Percentiles rank a stretch among this genome's conserved stretches.
Evolutionary conservation across 2,888 invertebrate genomes (phyloP).

Genomic region (Hipparchia sbordonii): DNA sequence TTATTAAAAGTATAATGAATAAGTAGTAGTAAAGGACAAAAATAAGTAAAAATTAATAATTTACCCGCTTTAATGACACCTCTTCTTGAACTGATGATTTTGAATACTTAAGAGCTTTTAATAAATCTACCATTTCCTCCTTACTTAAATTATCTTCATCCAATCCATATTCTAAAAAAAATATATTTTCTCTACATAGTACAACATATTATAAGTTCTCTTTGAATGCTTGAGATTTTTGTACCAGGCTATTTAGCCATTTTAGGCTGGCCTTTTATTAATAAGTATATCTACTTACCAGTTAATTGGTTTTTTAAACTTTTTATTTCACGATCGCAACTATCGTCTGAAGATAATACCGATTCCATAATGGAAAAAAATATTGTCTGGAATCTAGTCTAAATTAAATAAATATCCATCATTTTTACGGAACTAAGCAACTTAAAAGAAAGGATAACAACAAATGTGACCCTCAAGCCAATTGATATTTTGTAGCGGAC

Average conservation of each 20-base stretch:
- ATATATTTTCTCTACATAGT: neutral
- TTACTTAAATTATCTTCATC: constrained; percentile 74
- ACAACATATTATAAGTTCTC: no score
- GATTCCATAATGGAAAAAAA: constrained; percentile 47
- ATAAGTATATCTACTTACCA: constrained; percentile 50
- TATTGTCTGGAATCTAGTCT: neutral
- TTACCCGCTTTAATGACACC: constrained; percentile 55
- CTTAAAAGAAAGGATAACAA: neutral
- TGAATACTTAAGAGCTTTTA: constrained; percentile 73
- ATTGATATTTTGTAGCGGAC: neutral
- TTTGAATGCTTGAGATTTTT: no score
- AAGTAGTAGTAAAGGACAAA: no score
- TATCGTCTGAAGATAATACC: constrained; percentile 67
- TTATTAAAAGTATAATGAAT: no score
- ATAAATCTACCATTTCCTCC: constrained; percentile 75
- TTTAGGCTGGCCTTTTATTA: neutral
- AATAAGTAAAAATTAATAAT: constrained; percentile 1
- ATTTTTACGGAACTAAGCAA: neutral
- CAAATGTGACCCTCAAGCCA: neutral
- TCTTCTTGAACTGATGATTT: constrained; percentile 68
- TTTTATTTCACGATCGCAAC: constrained; percentile 71
- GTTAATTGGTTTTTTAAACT: constrained; percentile 67
- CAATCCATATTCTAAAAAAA: constrained; percentile 68
- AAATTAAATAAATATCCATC: constrained; percentile 12
- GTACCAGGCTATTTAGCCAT: neutral